Evolutionary conservation across 2,888 invertebrate species (phyloP), one percentile per base, ranked within the genome.

Genomic region (Timema podura): DNA sequence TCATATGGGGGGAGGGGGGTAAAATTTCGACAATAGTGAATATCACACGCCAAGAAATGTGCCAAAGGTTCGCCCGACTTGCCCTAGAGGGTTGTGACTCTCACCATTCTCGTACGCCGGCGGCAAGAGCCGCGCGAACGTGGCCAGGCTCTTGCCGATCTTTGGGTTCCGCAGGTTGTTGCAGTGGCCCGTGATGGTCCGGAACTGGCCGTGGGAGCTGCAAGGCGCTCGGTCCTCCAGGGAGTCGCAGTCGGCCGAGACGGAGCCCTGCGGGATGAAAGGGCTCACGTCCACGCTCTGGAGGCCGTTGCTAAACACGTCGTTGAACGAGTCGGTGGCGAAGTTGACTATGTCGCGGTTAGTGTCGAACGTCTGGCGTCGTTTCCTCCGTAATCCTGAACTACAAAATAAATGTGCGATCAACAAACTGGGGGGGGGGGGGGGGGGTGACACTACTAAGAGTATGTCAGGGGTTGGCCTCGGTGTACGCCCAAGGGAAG

Each of bases 101-200:
- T 83, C 78, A 89, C 90, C 94, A 79, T 96, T 95, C 81, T 95
- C 93, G 80, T 96, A 96, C 70, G 89, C 89, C 3, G 95, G 91
- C 0, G 95, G 93, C 72, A 96, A 79, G 71, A 96, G 82, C 75
- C 96, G 87, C 0, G 92, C 90, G 78, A 96, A 95, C 0, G 92
- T 91, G 0, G 93, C 92, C 77, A 95, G 83, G 76, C 93, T 90
- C 79, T 93, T 92, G 16, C 94, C 96, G 77, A 91, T 86, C 70
- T 86, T 87, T 0, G 95, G 93, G 78, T 93, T 91, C 48, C 91
- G 86, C 67, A 95, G 80, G 79, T 96, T 96, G 78, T 96, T 96
- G 78, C 96, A 96, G 76, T 91, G 90, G 0, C 95, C 95, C 0
- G 92, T 91, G 72, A 90, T 86, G 0, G 90, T 88, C 75, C 93